A percentile compares a stretch with the other conserved stretches of the same genome.
Evolutionary conservation across 1,140 invertebrate species (phyloP).

Genomic region (Dryas iulia): DNA sequence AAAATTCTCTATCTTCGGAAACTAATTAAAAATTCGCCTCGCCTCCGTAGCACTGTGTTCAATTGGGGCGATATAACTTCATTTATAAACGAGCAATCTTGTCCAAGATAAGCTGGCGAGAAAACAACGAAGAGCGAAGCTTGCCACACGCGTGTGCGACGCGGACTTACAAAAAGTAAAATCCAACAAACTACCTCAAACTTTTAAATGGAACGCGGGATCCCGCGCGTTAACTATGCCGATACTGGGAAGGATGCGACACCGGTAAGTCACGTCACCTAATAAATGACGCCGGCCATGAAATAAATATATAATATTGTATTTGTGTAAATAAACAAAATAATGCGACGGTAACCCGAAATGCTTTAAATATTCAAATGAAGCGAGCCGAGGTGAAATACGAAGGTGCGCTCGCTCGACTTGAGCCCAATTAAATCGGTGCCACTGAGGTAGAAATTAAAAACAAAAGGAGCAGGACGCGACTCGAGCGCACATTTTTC

Average conservation of each 20-base stretch:
- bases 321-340: slow-evolving; percentile 78
- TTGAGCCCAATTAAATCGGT: slow-evolving; percentile 79
- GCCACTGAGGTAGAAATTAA: slow-evolving; percentile 80
- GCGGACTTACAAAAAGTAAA: slow-evolving; percentile 60
- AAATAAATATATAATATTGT: slow-evolving; percentile 78
- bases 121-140: slow-evolving; percentile 75
- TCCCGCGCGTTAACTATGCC: slow-evolving; percentile 75
- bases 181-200: slow-evolving; percentile 65
- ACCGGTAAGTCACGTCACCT: slow-evolving; percentile 77
- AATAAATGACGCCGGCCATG: slow-evolving; percentile 69
- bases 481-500: slow-evolving; percentile 76
- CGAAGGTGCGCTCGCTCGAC: slow-evolving; percentile 75
- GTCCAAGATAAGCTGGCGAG: slow-evolving; percentile 77
- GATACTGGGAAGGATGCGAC: slow-evolving; percentile 78
- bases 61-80: slow-evolving; percentile 79
- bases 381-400: slow-evolving; percentile 78
- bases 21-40: slow-evolving; percentile 80
- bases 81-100: slow-evolving; percentile 79
- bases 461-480: slow-evolving; percentile 78
- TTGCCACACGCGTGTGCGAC: slow-evolving; percentile 68
- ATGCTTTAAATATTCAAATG: slow-evolving; percentile 80
- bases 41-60: slow-evolving; percentile 68
- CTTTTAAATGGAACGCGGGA: slow-evolving; percentile 76
- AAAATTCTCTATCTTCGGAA: slow-evolving; percentile 77
- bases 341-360: slow-evolving; percentile 69